These are phyloP conservation scores for Aricia artaxerxes DNA, from an alignment of 2,888 invertebrate species.

Conservation along the genomic window DNA sequence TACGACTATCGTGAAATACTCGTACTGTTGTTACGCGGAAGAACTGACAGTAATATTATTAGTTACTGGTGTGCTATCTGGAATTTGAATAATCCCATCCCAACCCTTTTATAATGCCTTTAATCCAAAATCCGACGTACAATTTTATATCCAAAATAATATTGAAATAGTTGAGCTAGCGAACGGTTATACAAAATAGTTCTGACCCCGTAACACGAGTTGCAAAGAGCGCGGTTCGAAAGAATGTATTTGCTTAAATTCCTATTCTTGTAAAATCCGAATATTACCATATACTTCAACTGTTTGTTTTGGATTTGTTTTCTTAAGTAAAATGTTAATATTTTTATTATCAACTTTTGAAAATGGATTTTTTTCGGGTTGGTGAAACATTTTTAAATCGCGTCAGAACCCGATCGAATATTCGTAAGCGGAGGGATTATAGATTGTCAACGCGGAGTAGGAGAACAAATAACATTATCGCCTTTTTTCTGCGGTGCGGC, in stretches of 20 bases:
- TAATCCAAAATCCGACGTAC: not conserved
- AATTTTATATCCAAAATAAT: slow-evolving; percentile 1
- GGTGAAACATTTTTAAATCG: too few relatives aligned
- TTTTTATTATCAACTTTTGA: not conserved
- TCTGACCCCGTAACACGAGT: not conserved
- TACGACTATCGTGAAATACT: too few relatives aligned
- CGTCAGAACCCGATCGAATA: too few relatives aligned
- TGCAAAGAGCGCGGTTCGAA: slow-evolving; percentile 37
- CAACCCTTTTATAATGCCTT: not conserved
- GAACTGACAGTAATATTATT: too few relatives aligned
- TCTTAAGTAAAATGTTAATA: not conserved
- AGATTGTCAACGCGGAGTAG: too few relatives aligned
- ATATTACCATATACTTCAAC: not conserved
- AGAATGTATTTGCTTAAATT: slow-evolving; percentile 36
- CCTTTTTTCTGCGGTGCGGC: too few relatives aligned
- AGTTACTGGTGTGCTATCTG: not conserved
- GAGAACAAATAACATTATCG: too few relatives aligned
- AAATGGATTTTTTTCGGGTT: too few relatives aligned
- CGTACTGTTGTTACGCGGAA: too few relatives aligned
- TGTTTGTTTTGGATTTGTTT: not conserved
- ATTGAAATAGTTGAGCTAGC: slow-evolving; percentile 5
- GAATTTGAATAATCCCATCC: not conserved
- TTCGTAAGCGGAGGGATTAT: too few relatives aligned
- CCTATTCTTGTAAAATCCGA: not conserved
- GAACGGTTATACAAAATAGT: not conserved